Conservation (phyloP, 64 coral and sea anemone species). For the Pocillopora damicornis region DNA sequence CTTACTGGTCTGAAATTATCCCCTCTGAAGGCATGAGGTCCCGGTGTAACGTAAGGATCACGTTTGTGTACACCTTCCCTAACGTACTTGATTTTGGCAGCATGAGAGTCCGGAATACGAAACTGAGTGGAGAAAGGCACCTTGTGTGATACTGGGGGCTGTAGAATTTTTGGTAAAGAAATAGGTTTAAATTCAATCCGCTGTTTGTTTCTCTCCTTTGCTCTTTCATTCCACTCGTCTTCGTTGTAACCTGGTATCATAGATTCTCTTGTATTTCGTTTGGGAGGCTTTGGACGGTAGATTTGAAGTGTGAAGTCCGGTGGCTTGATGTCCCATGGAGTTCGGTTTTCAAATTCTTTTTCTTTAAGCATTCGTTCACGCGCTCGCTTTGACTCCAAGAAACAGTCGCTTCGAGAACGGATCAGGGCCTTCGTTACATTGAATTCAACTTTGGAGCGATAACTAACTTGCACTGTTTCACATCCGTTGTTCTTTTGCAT, state of each 20-base stretch:
- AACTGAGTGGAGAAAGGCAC: conserved; percentile 67
- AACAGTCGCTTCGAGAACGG: conserved; percentile 83
- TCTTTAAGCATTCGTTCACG: conserved; percentile 28
- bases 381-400: conserved; percentile 64
- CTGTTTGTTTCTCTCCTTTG: conserved; percentile 52
- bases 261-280: conserved; percentile 65
- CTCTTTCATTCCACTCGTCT: conserved; percentile 59
- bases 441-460: conserved; percentile 57
- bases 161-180: conserved; percentile 82
- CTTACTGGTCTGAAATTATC: conserved; percentile 94
- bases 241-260: conserved; percentile 66
- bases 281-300: conserved; percentile 70
- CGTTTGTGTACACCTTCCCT: conserved; percentile 62
- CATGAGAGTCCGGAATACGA: conserved; percentile 55
- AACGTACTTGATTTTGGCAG: conserved; percentile 61
- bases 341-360: conserved; percentile 41
- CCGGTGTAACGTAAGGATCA: conserved; percentile 64
- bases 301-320: conserved; percentile 83
- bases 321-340: conserved; percentile 70
- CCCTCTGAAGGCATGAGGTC: conserved; percentile 80
- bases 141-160: conserved; percentile 26
- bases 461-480: conserved; percentile 36
- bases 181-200: conserved; percentile 56
- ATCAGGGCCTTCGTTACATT: conserved; percentile 62
- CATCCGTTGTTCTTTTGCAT: conserved; percentile 14